Evolutionary conservation across 2,888 invertebrate genomes (phyloP).

Genomic region (Xanthorhoe designata): DNA sequence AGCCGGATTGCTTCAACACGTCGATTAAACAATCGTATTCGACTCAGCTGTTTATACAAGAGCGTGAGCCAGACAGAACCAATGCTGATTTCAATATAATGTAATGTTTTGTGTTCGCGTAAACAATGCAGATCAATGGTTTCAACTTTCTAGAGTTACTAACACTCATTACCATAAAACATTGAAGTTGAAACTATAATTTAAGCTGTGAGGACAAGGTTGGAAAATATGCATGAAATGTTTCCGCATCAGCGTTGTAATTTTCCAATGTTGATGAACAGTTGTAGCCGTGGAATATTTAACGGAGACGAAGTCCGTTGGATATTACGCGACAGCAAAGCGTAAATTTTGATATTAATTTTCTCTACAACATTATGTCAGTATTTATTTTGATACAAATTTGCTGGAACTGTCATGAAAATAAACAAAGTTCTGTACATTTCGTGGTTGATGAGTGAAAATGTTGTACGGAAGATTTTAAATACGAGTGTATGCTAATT

Average conservation of each 20-base stretch:
- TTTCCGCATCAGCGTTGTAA: constrained; percentile 37
- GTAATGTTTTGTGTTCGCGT: constrained; percentile 44
- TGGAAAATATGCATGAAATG: constrained; percentile 48
- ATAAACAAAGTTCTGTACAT: background rate
- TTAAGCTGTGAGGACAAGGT: constrained; percentile 54
- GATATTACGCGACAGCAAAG: constrained; percentile 71
- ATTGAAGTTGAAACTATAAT: constrained; percentile 69
- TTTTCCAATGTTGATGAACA: constrained; percentile 62
- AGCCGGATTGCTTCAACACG: constrained; percentile 37
- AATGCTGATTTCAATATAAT: constrained; percentile 35
- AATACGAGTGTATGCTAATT: constrained; percentile 72
- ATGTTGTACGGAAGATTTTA: constrained; percentile 68
- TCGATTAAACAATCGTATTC: constrained; percentile 31
- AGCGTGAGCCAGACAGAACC: constrained; percentile 38
- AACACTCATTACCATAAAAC: constrained; percentile 29
- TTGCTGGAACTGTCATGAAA: constrained; percentile 1
- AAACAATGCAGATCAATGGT: constrained; percentile 55
- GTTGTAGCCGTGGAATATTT: constrained; percentile 64
- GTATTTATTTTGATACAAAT: constrained; percentile 21
- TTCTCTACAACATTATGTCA: constrained; percentile 62
- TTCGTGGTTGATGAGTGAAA: constrained; percentile 34
- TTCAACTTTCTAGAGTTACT: constrained; percentile 55
- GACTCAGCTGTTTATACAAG: constrained; percentile 23
- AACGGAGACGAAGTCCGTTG: constrained; percentile 29
- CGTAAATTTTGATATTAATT: constrained; percentile 62